phyloP scores from a whole-genome alignment of 2,888 invertebrate genomes.

The Callosobruchus maculatus region DNA sequence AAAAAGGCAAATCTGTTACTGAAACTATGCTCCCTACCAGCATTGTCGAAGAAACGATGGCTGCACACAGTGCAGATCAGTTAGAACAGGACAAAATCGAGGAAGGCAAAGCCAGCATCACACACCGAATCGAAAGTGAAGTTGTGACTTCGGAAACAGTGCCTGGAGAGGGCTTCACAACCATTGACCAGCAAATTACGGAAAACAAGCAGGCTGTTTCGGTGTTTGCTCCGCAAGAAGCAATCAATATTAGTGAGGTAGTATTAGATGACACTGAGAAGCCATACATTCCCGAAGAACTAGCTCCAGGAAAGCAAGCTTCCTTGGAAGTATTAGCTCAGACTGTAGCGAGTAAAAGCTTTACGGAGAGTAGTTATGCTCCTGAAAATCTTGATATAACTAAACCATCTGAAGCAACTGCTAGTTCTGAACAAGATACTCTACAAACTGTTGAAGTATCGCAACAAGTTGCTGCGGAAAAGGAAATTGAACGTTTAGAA shows the following conservation, averaged over 20 bases:
- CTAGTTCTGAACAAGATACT: conserved; percentile 50
- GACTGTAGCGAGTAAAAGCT: conserved; percentile 50
- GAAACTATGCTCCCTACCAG: conserved; percentile 54
- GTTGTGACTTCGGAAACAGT: conserved; percentile 52
- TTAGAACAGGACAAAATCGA: conserved; percentile 30
- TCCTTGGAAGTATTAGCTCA: conserved; percentile 49
- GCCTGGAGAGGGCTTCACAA: conserved; percentile 50
- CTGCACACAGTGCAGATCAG: conserved; percentile 46
- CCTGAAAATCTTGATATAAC: conserved; percentile 34
- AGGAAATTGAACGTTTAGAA: conserved; percentile 46
- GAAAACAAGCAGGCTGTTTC: conserved; percentile 42
- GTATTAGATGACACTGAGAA: conserved; percentile 52
- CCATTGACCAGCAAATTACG: conserved; percentile 14
- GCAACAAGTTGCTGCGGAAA: conserved; percentile 52
- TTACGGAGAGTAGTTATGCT: conserved; percentile 49
- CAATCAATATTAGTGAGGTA: conserved; percentile 52
- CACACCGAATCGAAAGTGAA: conserved; percentile 50
- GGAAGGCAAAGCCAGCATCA: conserved; percentile 45
- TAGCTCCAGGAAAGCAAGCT: conserved; percentile 48
- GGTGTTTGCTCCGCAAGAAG: conserved; percentile 45
- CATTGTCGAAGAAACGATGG: conserved; percentile 49
- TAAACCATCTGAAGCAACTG: conserved; percentile 48
- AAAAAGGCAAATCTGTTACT: conserved; percentile 51
- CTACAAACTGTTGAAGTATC: conserved; percentile 54
- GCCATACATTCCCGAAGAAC: conserved; percentile 42